Evolutionary conservation across 2,113 vertebrate species (phyloP).

Genomic region (Pogona vitticeps): DNA sequence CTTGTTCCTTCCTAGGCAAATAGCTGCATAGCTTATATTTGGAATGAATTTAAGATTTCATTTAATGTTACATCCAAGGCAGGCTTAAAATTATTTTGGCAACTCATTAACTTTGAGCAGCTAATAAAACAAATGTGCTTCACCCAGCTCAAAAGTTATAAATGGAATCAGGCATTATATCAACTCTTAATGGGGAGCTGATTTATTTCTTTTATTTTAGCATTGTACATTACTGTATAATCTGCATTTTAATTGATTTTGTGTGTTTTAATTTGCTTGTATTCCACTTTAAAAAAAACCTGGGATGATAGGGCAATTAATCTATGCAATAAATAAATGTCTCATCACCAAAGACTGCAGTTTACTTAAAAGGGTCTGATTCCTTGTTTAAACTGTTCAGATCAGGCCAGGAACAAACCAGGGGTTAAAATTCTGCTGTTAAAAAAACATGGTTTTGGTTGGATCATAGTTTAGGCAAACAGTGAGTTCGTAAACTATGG

Average conservation of each 20-base stretch:
- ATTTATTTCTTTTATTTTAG: background rate
- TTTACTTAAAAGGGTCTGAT: background rate
- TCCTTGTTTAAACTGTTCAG: background rate
- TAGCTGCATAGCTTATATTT: background rate
- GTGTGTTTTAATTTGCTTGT: background rate
- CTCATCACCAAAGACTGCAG: background rate
- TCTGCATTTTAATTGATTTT: background rate
- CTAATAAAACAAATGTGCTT: constrained; percentile 7
- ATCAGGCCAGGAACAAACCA: background rate
- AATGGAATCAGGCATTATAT: too few species aligned
- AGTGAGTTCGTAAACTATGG: background rate
- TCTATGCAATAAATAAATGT: background rate
- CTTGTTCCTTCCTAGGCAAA: background rate
- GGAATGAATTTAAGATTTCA: constrained; percentile 37
- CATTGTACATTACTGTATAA: background rate
- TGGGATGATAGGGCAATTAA: background rate
- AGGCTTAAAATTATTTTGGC: constrained; percentile 46
- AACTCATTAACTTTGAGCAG: constrained; percentile 40
- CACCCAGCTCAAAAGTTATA: too few species aligned
- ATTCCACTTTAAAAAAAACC: background rate
- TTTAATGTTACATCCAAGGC: constrained; percentile 45
- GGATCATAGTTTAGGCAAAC: too few species aligned
- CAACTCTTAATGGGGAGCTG: background rate
- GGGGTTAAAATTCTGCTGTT: too few species aligned
- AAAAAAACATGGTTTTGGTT: background rate